These are phyloP conservation scores for Anolis carolinensis DNA, from an alignment of 2,113 vertebrate genomes.

Conservation along the genomic window DNA sequence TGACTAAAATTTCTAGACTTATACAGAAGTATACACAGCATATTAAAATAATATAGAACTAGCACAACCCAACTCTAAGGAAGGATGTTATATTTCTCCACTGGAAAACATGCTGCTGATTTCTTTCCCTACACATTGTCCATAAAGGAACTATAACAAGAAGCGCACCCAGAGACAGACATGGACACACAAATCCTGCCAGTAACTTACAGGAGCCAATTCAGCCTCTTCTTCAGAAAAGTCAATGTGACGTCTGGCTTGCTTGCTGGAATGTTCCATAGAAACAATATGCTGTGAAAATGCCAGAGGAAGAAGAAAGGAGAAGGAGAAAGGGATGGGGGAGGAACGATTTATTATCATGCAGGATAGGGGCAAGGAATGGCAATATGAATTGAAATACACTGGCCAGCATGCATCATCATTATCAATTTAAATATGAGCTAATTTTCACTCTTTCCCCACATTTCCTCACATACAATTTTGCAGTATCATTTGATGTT, in stretches of 20 bases:
- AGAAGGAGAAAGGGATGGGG: conserved; percentile 47
- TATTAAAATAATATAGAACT: background rate
- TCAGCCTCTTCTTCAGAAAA: conserved; percentile 81
- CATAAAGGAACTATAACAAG: background rate
- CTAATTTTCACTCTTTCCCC: background rate
- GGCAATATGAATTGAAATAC: conserved; percentile 16
- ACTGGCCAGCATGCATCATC: background rate
- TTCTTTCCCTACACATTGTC: background rate
- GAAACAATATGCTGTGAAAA: conserved; percentile 83
- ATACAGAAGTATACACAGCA: no score
- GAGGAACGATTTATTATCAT: conserved; percentile 55
- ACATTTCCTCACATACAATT: background rate
- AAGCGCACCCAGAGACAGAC: background rate
- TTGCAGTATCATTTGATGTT: background rate
- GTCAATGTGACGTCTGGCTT: conserved; percentile 80
- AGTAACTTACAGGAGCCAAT: conserved; percentile 83
- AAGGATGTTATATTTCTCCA: background rate
- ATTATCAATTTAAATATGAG: background rate
- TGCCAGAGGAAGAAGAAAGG: conserved; percentile 48
- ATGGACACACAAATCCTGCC: background rate
- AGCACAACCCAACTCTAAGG: background rate
- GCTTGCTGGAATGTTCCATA: conserved; percentile 77
- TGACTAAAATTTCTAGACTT: no score
- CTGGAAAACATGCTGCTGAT: background rate
- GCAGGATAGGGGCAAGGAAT: conserved; percentile 54